Evolutionary conservation across 2,797 vertebrate species (phyloP).

Genomic region (Falco peregrinus): DNA sequence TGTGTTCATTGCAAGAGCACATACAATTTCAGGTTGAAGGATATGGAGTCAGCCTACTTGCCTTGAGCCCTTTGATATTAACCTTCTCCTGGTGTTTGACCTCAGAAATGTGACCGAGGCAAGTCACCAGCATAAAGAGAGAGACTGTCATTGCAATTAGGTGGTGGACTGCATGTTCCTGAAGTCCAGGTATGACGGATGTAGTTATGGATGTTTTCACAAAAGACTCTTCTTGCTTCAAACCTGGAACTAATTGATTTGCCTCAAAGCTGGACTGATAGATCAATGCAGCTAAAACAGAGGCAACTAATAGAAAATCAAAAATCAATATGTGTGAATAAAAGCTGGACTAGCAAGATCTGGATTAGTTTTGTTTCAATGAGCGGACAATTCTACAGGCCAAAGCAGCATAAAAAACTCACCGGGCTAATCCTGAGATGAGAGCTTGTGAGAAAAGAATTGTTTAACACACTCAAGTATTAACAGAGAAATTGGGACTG

Average conservation of each 20-base stretch:
- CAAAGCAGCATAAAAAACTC: background rate
- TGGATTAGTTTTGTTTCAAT: background rate
- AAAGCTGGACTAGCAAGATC: background rate
- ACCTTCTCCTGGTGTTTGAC: slow-evolving; percentile 1
- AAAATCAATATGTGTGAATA: background rate
- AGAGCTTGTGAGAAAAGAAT: background rate
- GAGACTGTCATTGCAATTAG: background rate
- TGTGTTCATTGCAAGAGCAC: slow-evolving; percentile 28
- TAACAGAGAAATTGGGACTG: background rate
- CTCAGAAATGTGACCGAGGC: slow-evolving; percentile 13
- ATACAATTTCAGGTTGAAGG: background rate
- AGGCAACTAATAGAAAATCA: background rate
- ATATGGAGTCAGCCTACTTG: background rate
- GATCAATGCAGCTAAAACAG: background rate
- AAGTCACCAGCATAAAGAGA: background rate
- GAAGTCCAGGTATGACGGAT: background rate
- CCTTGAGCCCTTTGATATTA: slow-evolving; percentile 27
- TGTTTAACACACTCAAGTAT: background rate
- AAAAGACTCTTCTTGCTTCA: slow-evolving; percentile 9
- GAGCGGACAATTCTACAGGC: background rate
- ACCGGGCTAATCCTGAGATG: background rate
- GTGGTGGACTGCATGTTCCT: background rate
- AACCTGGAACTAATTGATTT: background rate
- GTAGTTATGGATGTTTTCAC: background rate
- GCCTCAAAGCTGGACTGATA: background rate